Conservation (phyloP, 1,140 invertebrate genomes). For the Drosophila asahinai region DNA sequence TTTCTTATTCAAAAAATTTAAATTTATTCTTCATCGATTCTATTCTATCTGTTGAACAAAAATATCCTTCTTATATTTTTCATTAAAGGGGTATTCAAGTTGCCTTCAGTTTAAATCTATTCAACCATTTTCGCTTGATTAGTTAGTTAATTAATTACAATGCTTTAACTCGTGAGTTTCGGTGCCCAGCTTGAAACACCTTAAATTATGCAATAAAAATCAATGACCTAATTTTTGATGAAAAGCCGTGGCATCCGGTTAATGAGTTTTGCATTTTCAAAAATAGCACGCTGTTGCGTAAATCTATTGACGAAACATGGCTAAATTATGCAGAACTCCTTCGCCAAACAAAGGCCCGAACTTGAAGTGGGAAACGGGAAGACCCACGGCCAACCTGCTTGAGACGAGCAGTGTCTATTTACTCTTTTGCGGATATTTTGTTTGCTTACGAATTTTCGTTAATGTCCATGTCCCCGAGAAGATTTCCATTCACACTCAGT, state of each 20-base stretch:
- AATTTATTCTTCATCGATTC: too few relatives aligned
- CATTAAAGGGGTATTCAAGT: neutral
- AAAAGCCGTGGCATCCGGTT: neutral
- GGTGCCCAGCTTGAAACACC: neutral
- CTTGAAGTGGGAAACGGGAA: neutral
- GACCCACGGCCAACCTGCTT: slow-evolving; percentile 30
- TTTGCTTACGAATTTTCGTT: slow-evolving; percentile 77
- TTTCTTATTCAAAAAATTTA: too few relatives aligned
- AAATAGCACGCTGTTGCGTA: slow-evolving; percentile 21
- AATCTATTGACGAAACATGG: slow-evolving; percentile 27
- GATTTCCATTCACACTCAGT: slow-evolving; percentile 57
- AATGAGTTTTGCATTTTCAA: slow-evolving; percentile 13
- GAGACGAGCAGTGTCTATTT: slow-evolving; percentile 65
- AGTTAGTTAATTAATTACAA: neutral
- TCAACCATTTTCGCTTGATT: neutral
- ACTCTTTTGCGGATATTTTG: slow-evolving; percentile 76
- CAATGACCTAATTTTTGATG: neutral
- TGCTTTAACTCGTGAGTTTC: slow-evolving; percentile 2
- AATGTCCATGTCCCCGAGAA: slow-evolving; percentile 40
- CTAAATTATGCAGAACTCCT: slow-evolving; percentile 49
- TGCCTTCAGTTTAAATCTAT: neutral
- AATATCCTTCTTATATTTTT: too few relatives aligned
- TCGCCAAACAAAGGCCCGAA: slow-evolving; percentile 14
- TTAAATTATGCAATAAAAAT: slow-evolving; percentile 24
- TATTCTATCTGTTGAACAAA: too few relatives aligned